Conservation (phyloP, 2,113 vertebrate genomes). For the Anarhynchus alexandrinus region DNA sequence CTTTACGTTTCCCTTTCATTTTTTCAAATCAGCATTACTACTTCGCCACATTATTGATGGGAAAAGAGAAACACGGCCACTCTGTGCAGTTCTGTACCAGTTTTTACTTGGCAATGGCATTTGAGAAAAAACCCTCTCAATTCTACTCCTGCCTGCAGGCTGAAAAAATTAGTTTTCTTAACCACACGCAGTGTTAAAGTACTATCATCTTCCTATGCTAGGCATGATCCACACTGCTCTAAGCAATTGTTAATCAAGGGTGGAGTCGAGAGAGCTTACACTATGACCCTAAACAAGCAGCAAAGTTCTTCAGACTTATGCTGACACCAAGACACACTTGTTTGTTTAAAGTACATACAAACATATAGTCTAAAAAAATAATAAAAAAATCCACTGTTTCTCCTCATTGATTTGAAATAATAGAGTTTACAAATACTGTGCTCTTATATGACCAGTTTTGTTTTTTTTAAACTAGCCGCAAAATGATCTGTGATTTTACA, state of each 20-base stretch:
- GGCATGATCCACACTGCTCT: neutral
- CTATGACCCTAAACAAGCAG: neutral
- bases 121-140: neutral
- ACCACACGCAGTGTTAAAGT: neutral
- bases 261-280: neutral
- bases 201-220: neutral
- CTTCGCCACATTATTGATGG: neutral
- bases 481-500: neutral
- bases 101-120: neutral
- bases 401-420: neutral
- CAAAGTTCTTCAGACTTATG: constrained; percentile 8
- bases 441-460: neutral
- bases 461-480: neutral
- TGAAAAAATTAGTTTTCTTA: neutral
- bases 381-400: neutral
- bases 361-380: neutral
- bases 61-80: neutral
- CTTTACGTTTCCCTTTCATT: constrained; percentile 9
- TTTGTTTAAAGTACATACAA: neutral
- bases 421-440: neutral
- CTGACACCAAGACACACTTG: neutral
- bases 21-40: constrained; percentile 4
- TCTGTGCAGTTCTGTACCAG: neutral
- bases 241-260: neutral
- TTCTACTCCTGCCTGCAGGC: neutral